Evolutionary conservation across 2,888 invertebrate species (phyloP).

Genomic region (Terebella lapidaria): DNA sequence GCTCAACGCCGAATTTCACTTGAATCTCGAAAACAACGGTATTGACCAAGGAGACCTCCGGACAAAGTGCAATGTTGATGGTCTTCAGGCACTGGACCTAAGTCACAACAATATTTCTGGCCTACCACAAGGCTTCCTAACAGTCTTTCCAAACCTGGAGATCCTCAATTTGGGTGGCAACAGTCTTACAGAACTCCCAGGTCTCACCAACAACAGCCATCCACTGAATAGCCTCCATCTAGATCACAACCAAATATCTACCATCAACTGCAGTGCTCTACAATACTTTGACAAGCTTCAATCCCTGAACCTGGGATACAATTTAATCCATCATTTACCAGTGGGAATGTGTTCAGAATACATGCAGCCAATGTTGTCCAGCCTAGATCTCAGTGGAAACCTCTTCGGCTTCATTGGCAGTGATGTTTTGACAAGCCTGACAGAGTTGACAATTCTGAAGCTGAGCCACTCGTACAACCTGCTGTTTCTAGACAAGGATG

Average conservation of each 20-base stretch:
- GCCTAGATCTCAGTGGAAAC: background rate
- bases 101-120: conserved; percentile 5
- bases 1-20: too few species aligned
- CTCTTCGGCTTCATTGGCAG: background rate
- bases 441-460: background rate
- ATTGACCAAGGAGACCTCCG: too few species aligned
- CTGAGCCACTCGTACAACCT: background rate
- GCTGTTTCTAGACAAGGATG: background rate
- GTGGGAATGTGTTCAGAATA: background rate
- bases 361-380: background rate
- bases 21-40: too few species aligned
- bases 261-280: background rate
- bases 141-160: background rate
- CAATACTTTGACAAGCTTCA: background rate
- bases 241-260: background rate
- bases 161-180: background rate
- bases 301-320: background rate
- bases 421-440: background rate
- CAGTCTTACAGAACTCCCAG: background rate
- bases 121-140: background rate
- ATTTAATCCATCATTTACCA: background rate
- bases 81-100: conserved; percentile 6
- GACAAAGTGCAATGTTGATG: background rate
- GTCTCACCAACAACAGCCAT: background rate
- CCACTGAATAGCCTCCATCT: conserved; percentile 1